Conservation (phyloP, 2,113 vertebrate species). For the Cynocephalus volans region DNA sequence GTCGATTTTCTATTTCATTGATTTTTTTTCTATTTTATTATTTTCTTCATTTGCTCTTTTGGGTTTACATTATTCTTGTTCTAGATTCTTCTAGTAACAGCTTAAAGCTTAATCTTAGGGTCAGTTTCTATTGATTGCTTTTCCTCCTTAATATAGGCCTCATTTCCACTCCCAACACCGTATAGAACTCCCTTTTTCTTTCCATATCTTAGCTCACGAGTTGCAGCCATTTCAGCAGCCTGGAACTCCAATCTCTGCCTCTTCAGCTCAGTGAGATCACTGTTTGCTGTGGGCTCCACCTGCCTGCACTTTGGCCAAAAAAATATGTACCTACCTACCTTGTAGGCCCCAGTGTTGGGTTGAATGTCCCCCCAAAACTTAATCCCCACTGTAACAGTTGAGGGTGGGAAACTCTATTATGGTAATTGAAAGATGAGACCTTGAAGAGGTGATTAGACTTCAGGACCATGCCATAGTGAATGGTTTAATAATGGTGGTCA, state of each 20-base stretch:
- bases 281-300: too few species aligned
- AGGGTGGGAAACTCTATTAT: too few species aligned
- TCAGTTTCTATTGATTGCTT: not conserved
- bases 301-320: not conserved
- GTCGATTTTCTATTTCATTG: not conserved
- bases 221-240: not conserved
- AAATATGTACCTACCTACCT: not conserved
- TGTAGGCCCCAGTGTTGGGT: too few species aligned
- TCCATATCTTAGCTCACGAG: not conserved
- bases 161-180: not conserved
- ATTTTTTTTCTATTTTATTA: not conserved
- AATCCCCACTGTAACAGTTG: too few species aligned
- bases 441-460: too few species aligned
- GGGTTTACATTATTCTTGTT: not conserved
- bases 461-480: too few species aligned
- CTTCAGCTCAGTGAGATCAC: not conserved
- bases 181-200: not conserved
- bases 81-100: not conserved
- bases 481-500: too few species aligned
- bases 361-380: too few species aligned
- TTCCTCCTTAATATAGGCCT: not conserved
- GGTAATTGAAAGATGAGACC: too few species aligned
- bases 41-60: not conserved
- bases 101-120: not conserved
- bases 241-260: not conserved